A percentile compares a stretch with the other conserved stretches of the same genome.
phyloP scores from a whole-genome alignment of 2,797 vertebrate genomes.

The Squalus acanthias region DNA sequence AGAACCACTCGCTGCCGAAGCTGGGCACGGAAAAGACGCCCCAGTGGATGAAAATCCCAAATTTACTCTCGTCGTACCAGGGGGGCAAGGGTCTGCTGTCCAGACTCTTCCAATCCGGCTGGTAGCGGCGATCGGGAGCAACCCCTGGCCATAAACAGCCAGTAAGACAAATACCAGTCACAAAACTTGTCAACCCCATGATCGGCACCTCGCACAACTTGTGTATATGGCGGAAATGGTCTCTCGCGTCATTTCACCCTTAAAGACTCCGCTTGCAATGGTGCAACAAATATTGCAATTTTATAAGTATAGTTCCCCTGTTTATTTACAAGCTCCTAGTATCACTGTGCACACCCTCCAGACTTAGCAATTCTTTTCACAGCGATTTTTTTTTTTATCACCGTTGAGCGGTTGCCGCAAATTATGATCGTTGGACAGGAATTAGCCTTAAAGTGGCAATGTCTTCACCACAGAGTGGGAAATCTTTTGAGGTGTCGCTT shows the following conservation, averaged over 20 bases:
- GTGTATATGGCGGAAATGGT: background rate
- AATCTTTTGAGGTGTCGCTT: background rate
- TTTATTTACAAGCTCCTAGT: background rate
- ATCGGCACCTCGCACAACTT: background rate
- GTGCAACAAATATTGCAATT: background rate
- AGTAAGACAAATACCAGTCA: background rate
- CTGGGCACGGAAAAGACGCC: constrained; percentile 85
- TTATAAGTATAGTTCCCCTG: background rate
- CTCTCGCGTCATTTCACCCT: background rate
- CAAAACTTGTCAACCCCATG: background rate
- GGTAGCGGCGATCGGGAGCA: constrained; percentile 50
- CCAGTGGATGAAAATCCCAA: constrained; percentile 90
- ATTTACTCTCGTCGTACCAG: constrained; percentile 84
- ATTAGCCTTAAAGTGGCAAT: background rate
- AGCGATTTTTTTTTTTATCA: background rate
- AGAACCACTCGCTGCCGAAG: constrained; percentile 92
- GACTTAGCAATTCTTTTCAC: background rate
- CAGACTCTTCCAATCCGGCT: constrained; percentile 75
- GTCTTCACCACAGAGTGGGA: background rate
- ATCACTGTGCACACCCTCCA: background rate
- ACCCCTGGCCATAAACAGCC: background rate
- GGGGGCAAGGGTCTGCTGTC: constrained; percentile 77
- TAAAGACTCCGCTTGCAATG: background rate
- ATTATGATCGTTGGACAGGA: background rate
- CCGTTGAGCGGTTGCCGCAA: background rate